Evolutionary conservation across 2,888 invertebrate species (phyloP), one percentile per base, ranked within the genome.

Genomic region (Eupithecia vulgata): DNA sequence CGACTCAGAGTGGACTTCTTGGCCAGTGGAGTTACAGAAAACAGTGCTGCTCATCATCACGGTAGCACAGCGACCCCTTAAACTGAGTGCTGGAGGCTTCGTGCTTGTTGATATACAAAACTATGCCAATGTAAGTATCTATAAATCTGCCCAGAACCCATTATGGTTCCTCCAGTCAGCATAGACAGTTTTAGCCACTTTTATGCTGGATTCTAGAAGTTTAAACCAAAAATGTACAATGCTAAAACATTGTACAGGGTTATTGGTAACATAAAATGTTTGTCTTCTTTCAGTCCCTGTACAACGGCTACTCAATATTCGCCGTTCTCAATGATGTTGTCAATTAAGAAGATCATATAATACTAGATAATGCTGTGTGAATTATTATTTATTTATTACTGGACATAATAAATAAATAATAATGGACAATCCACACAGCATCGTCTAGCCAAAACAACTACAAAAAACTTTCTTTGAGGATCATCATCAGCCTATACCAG

Each of bases 261-360:
- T n/a, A n/a, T n/a, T n/a, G n/a, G n/a, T n/a, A n/a, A n/a, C n/a
- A n/a, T n/a, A n/a, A n/a, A 52, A 1, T 34, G 8, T 66, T 65
- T 75, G n/a, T 79, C 79, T 73, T 69, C 74, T 90, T 85, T 40
- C 89, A 93, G 93, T 88, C 90, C 0, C 85, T 93, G n/a, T 92
- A 91, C 83, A 92, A 93, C 65, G 93, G 91, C 8, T 93, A 93
- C 75, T 91, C 92, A 3, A 87, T 93, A 69, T 93, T 91, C 77
- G 90, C 93, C 12, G 91, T 93, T 1, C 84, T 93, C 5, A 89
- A 84, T 66, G 93, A 93, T 71, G 85, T 86, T 65, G 90, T 92
- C n/a, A 85, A 90, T 79, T 91, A 85, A 81, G 10, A 65, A 59
- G 30, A 15, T 59, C 59, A 45, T 12, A 5, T 42, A 37, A 37